phyloP scores from a whole-genome alignment of 2,797 vertebrate genomes.

The Eulemur albifrons region DNA sequence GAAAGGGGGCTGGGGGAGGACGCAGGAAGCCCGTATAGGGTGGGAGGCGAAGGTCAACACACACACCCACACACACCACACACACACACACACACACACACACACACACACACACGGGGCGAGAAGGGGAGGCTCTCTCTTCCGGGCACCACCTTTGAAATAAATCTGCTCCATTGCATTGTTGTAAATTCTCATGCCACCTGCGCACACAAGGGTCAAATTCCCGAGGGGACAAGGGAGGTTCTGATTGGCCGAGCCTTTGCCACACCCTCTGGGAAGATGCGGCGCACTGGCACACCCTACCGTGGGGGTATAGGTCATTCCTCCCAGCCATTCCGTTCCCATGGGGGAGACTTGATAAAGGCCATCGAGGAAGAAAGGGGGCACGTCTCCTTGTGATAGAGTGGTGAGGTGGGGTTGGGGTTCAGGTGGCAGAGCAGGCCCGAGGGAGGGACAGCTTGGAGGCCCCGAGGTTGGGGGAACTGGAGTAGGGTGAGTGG shows the following conservation, averaged over 20 bases:
- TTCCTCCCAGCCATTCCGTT: background rate
- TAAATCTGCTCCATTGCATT: background rate
- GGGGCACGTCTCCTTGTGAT: fast-evolving
- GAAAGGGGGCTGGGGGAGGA: background rate
- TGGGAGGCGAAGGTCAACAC: background rate
- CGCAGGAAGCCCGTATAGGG: fast-evolving
- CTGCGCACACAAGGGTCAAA: background rate
- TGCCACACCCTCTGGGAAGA: background rate
- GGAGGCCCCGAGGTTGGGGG: no score
- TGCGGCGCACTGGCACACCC: background rate
- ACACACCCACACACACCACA: no score
- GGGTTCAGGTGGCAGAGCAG: no score
- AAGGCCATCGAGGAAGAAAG: no score
- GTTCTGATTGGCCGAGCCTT: background rate
- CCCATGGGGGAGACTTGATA: background rate
- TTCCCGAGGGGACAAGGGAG: background rate
- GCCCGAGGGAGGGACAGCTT: fast-evolving
- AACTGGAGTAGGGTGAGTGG: no score
- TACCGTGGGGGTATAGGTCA: fast-evolving
- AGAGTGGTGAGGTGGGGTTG: background rate
- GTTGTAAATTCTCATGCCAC: background rate
- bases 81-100: no score
- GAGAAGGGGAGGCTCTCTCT: no score
- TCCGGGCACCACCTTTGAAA: background rate
- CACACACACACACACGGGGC: no score